Conservation (phyloP, 1,140 invertebrate genomes). For the Formica exsecta region DNA sequence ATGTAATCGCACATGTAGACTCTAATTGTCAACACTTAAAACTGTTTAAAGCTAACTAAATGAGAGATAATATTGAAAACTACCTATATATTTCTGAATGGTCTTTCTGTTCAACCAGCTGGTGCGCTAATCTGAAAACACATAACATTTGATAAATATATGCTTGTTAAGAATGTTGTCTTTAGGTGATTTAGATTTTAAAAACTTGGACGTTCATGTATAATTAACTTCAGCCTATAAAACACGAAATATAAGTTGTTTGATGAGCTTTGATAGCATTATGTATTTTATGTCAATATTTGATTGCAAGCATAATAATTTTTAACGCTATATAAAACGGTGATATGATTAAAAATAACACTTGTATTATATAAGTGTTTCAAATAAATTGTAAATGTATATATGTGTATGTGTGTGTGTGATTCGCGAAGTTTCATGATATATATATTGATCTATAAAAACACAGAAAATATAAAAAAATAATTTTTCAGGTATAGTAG, state of each 20-base stretch:
- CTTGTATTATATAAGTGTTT: neutral
- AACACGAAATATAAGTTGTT: slow-evolving; percentile 13
- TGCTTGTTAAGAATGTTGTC: neutral
- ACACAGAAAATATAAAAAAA: neutral
- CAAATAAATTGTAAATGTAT: neutral
- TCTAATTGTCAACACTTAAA: neutral
- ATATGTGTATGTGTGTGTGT: neutral
- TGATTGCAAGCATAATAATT: slow-evolving; percentile 20
- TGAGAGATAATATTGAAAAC: neutral
- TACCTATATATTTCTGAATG: slow-evolving; percentile 48
- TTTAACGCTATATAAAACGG: neutral
- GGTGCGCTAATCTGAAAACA: slow-evolving; percentile 63
- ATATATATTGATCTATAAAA: neutral
- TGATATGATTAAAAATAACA: neutral
- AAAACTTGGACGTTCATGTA: neutral
- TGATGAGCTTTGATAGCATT: neutral
- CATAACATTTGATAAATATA: slow-evolving; percentile 45
- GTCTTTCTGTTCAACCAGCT: slow-evolving; percentile 49
- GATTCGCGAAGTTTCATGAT: neutral
- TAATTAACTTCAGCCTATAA: slow-evolving; percentile 12
- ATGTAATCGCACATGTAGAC: neutral
- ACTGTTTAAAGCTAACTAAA: neutral
- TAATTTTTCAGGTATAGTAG: slow-evolving; percentile 7
- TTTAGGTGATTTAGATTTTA: slow-evolving; percentile 25
- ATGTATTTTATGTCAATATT: neutral